Base-by-base conservation (phyloP, 1,140 invertebrate genomes). In the Ganaspis sp. region DNA sequence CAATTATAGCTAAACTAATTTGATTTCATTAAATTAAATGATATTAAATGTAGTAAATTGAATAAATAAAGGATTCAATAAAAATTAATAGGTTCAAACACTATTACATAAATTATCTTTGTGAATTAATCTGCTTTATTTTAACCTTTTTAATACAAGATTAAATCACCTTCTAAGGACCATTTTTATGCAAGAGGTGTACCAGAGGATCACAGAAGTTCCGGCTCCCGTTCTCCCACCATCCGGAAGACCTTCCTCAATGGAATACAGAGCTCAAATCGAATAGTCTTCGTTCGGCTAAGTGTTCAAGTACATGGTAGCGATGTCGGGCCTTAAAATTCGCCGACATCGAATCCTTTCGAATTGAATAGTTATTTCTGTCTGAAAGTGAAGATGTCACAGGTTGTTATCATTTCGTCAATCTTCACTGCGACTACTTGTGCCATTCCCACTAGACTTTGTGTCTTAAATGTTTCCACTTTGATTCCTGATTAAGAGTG, bases 141-240 rank as follows among this genome's bases (percentile, higher is more conserved):
- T 64, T 29, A 12, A 26, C 23, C 6, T 4, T 26, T 64, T 29
- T 2, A 64, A 64, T n/a, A 4, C 6, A 26, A 29, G 21, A 64
- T 29, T 4, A n/a, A n/a, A 64, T 64, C 45, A 49, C 15, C n/a
- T 49, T 49, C 45, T 49, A n/a, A 29, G 58, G 58, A 34, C 58
- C 58, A 15, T 29, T 29, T 23, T 58, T 23, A 23, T 58, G 11
- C 58, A 29, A 12, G 58, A n/a, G 23, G 8, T 64, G 58, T 29
- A 26, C 26, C 23, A 4, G 26, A 34, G 11, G 58, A 12, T 64
- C 26, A 42, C 58, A 19, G 29, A n/a, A 75, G 72, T 75, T 80
- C 73, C 70, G 69, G 58, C 77, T 78, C 73, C 73, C 54, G 34
- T 83, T 21, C 85, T 84, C 80, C 78, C 84, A 84, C 76, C 71